These are phyloP conservation scores for Heptranchias perlo DNA, from an alignment of 2,113 vertebrate genomes.

Conservation along the genomic window DNA sequence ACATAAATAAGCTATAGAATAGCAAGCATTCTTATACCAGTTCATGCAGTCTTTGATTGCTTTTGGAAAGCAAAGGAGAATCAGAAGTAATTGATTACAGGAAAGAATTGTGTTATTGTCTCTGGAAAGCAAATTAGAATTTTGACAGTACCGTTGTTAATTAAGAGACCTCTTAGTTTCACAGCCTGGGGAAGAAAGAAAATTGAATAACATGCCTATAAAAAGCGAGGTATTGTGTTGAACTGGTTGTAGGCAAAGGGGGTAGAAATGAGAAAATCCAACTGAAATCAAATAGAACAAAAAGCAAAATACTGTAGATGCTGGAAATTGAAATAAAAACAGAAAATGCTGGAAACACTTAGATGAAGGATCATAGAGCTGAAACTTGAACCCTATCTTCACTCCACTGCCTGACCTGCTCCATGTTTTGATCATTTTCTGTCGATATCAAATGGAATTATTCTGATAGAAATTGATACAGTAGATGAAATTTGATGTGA, in stretches of 20 bases:
- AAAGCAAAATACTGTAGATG: not conserved
- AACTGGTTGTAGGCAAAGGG: not conserved
- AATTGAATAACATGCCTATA: not conserved
- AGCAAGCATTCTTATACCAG: not conserved
- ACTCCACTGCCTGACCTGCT: not conserved
- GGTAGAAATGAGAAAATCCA: not conserved
- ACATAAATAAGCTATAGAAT: not conserved
- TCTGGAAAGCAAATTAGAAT: not conserved
- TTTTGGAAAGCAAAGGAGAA: not conserved
- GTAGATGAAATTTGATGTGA: not conserved
- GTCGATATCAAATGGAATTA: not conserved
- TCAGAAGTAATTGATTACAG: not conserved
- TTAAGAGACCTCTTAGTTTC: not conserved
- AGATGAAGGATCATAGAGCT: not conserved
- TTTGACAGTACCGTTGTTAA: not conserved
- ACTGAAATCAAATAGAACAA: not conserved
- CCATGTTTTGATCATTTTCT: not conserved
- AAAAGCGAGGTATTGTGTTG: not conserved
- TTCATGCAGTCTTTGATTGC: not conserved
- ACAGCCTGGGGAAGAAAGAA: not conserved
- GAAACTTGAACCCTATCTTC: not conserved
- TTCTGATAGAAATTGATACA: not conserved
- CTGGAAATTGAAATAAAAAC: not conserved
- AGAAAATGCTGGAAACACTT: not conserved
- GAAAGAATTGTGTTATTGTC: not conserved